Conservation (phyloP, 2,888 invertebrate genomes). For the Dryocosmus kuriphilus region DNA sequence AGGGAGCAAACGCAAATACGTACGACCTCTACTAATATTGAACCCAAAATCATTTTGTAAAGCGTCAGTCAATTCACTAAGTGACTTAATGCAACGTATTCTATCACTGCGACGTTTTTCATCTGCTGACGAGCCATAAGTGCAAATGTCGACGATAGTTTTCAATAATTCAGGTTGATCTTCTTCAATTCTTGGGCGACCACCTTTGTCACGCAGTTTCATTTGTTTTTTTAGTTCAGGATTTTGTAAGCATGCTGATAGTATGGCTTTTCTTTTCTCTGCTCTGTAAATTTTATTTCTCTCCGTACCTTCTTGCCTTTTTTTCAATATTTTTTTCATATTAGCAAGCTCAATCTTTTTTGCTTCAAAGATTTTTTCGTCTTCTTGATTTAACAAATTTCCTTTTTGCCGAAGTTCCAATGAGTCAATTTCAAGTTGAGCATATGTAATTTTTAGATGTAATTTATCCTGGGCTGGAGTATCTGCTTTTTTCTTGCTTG, state of each 20-base stretch:
- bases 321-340: neutral
- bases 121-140: neutral
- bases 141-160: conserved; percentile 11
- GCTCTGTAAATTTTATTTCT: neutral
- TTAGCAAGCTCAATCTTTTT: neutral
- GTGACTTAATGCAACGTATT: neutral
- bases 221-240: neutral
- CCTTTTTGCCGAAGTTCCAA: neutral
- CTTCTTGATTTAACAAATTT: neutral
- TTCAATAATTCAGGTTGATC: neutral
- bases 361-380: neutral
- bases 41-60: neutral
- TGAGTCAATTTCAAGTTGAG: conserved; percentile 2
- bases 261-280: conserved; percentile 21
- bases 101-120: neutral
- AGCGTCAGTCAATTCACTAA: neutral
- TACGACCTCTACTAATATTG: too few relatives aligned
- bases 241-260: neutral
- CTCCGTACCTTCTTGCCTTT: neutral
- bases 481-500: conserved; percentile 7
- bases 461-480: conserved; percentile 9
- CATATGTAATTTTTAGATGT: neutral
- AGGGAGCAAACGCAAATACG: too few relatives aligned
- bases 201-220: neutral
- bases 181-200: too few relatives aligned